Evolutionary conservation across 2,797 vertebrate species (phyloP).

Genomic region (Paratrypauchen microcephalus): DNA sequence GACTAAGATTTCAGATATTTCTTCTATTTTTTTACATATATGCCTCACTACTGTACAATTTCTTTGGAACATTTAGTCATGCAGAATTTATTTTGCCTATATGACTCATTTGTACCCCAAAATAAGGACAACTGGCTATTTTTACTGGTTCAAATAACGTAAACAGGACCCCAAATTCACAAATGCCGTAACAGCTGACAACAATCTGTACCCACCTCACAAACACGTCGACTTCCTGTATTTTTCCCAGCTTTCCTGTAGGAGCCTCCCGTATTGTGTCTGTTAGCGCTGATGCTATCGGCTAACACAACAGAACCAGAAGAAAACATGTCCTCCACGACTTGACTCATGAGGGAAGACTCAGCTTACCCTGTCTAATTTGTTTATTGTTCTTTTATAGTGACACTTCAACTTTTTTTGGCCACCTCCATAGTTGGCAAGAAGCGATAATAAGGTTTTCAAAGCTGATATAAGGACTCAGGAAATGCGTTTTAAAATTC

Average conservation of each 20-base stretch:
- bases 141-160: not conserved
- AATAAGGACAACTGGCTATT: not conserved
- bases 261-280: conserved; percentile 57
- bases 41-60: no score
- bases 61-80: no score
- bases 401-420: conserved; percentile 12
- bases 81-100: no score
- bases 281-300: conserved; percentile 53
- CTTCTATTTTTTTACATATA: no score
- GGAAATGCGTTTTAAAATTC: conserved; percentile 23
- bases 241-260: conserved; percentile 39
- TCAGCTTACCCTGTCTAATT: conserved; percentile 7
- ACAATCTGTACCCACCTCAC: conserved; percentile 27
- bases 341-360: conserved; percentile 24
- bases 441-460: not conserved
- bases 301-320: conserved; percentile 41
- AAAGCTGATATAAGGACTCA: not conserved
- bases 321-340: conserved; percentile 33
- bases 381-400: not conserved
- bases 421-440: not conserved
- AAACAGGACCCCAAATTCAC: not conserved
- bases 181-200: conserved; percentile 29
- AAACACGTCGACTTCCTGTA: conserved; percentile 51
- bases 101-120: not conserved
- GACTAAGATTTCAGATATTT: no score